Base-by-base conservation (phyloP, 2,113 vertebrate genomes). In the Xiphophorus hellerii region DNA sequence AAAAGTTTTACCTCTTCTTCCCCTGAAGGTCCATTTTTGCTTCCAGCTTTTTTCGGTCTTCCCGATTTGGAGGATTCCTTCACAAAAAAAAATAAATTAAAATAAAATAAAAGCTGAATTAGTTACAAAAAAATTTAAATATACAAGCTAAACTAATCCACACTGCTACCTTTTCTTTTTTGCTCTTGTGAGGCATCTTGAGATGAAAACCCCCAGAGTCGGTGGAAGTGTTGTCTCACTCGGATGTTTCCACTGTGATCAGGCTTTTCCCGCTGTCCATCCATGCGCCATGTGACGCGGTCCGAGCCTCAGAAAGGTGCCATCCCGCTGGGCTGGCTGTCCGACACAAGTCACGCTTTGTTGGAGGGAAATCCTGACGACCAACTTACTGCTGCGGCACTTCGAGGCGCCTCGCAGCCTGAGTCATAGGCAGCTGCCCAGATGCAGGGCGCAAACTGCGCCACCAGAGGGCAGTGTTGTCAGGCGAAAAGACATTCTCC, bases 161-260 rank as follows among this genome's bases (percentile, higher is more conserved):
- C 10, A 15, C 15, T 93, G 96, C 97, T 93, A 96, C 97, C 96
- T 96, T 97, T 31, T 96, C 96, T 87, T 96, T 97, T 86, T 96
- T 97, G 93, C 93, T 95, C 94, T 96, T 97, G 93, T 97, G 96
- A 91, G 96, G 96, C 97, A 97, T 98, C 79, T 33, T 90, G 74
- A 68, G 86, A 11, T 2, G 73, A 74, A 65, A 66, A 27, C 44
- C 84, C 80, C 84, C 85, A 1, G 83, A 69, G 83, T 78, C 84
- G 82, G 74, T 82, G 72, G 66, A 58, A 33, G 69, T 35, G 71
- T 70, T 58, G 63, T 70, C 69, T 60, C 80, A 74, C 74, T 33
- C 81, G 66, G 35, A 60, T 71, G 80, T 30, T 69, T 25, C 51
- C 62, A 58, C 82, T 70, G 76, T 76, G 78, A 69, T 78, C 86